Evolutionary conservation across 2,888 invertebrate species (phyloP).

Genomic region (Thecophora atra): DNA sequence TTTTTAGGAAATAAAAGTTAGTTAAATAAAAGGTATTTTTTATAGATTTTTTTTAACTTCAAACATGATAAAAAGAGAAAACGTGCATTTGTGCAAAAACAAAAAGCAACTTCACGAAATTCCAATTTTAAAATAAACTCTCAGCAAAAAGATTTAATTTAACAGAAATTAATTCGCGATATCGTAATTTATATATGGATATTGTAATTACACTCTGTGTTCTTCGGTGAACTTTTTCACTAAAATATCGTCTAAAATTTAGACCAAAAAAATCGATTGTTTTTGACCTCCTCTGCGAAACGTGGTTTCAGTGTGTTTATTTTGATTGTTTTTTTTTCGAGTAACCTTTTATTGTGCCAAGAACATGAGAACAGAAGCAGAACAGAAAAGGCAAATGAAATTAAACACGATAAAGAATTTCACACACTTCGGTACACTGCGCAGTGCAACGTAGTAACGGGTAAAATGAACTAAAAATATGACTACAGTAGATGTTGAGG

Average conservation of each 20-base stretch:
- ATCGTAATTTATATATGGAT: slow-evolving; percentile 8
- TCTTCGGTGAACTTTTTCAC: neutral
- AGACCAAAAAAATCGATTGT: slow-evolving; percentile 57
- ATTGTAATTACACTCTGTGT: neutral
- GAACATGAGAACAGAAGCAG: neutral
- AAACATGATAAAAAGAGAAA: too few species aligned
- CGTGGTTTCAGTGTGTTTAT: neutral
- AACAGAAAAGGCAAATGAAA: neutral
- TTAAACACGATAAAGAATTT: neutral
- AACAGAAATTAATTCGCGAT: too few species aligned
- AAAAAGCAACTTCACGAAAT: too few species aligned
- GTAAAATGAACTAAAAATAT: neutral
- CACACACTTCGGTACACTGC: slow-evolving; percentile 47
- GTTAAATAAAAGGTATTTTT: too few species aligned
- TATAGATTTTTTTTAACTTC: too few species aligned
- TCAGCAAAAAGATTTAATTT: too few species aligned
- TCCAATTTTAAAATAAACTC: too few species aligned
- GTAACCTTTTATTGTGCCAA: slow-evolving; percentile 17
- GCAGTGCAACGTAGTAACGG: neutral
- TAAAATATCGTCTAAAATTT: slow-evolving; percentile 22
- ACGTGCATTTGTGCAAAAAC: too few species aligned
- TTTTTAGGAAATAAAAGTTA: too few species aligned
- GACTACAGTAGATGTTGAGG: neutral
- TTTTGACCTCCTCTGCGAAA: slow-evolving; percentile 58
- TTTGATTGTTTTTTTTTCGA: slow-evolving; percentile 5